These are phyloP conservation scores for Macrophya alboannulata DNA, from an alignment of 2,888 invertebrate genomes.

Conservation along the genomic window DNA sequence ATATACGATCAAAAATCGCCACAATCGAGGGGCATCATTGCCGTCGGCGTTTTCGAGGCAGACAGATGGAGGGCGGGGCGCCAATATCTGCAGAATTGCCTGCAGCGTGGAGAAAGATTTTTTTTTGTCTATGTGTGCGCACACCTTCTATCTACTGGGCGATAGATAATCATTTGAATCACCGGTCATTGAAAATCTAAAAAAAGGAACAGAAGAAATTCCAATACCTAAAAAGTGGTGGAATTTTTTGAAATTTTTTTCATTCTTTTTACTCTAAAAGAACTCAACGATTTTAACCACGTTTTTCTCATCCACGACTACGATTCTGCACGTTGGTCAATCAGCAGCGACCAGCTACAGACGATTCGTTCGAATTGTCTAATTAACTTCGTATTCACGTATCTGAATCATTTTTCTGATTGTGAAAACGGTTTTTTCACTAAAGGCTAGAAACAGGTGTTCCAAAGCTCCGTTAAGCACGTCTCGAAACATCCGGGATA, in stretches of 20 bases:
- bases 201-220: background rate
- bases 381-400: background rate
- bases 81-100: conserved; percentile 52
- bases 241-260: background rate
- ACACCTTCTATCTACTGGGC: background rate
- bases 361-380: background rate
- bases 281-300: background rate
- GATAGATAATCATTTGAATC: conserved; percentile 16
- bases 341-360: background rate
- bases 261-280: background rate
- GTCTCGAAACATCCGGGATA: background rate
- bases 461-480: background rate
- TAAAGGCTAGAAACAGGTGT: background rate
- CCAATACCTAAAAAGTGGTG: too few species aligned
- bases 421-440: background rate
- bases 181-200: background rate
- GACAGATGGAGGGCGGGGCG: conserved; percentile 54
- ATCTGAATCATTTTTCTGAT: background rate
- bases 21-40: conserved; percentile 51
- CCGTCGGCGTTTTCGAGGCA: conserved; percentile 48
- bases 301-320: background rate
- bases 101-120: conserved; percentile 19
- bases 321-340: background rate
- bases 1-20: conserved; percentile 51
- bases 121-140: background rate